Conservation (phyloP, 2,797 vertebrate genomes). For the Acanthopagrus latus region DNA sequence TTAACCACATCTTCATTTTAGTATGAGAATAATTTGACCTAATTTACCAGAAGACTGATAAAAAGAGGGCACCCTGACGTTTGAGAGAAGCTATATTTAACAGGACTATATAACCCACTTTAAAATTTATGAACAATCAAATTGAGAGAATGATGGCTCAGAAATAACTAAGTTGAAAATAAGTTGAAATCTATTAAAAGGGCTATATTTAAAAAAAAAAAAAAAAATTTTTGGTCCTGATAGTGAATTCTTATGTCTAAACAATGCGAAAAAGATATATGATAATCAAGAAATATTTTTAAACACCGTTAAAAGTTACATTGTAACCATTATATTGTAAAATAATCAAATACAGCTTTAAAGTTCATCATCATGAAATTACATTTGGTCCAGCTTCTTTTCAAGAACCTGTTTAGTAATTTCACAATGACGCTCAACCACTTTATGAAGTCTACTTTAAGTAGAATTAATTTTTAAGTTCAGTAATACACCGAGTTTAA, state of each 20-base stretch:
- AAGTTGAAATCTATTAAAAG: not conserved
- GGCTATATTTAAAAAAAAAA: not conserved
- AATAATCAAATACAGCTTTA: not conserved
- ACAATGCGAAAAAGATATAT: not conserved
- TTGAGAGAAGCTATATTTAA: not conserved
- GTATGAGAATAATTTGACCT: not conserved
- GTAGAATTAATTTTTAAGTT: not conserved
- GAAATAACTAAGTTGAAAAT: too few species aligned
- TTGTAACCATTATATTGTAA: not conserved
- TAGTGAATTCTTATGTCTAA: not conserved
- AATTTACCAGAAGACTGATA: not conserved
- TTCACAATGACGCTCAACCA: not conserved
- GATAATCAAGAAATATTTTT: too few species aligned
- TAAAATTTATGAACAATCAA: not conserved
- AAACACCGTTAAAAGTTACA: too few species aligned
- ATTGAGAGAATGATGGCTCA: not conserved
- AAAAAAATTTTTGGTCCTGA: not conserved
- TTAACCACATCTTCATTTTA: slow-evolving; percentile 9
- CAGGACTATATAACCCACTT: not conserved
- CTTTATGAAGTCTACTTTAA: too few species aligned
- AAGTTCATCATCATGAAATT: not conserved
- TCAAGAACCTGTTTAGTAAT: not conserved
- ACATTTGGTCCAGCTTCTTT: not conserved
- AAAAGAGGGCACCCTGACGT: not conserved
- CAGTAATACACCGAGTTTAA: not conserved